phyloP scores from a whole-genome alignment of 2,888 invertebrate species.

The Carpatolechia fugitivella region DNA sequence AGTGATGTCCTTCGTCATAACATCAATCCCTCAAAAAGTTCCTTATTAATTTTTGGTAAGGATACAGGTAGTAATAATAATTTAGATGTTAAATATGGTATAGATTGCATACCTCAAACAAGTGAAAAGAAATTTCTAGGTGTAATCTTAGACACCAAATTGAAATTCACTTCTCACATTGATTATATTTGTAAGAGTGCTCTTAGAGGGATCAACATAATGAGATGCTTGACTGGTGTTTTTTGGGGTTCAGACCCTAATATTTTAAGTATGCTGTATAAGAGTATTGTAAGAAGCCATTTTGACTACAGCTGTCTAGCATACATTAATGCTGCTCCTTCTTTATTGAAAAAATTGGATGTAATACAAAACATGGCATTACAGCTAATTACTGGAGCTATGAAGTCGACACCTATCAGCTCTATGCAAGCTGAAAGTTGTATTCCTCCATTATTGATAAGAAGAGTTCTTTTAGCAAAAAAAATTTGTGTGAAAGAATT shows the following conservation, averaged over 20 bases:
- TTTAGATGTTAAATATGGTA: too few species aligned
- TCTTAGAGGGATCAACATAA: not conserved
- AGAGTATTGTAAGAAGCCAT: conserved; percentile 3
- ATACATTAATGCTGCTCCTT: not conserved
- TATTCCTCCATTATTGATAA: too few species aligned
- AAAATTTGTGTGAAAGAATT: too few species aligned
- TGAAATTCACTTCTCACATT: not conserved
- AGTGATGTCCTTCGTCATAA: not conserved
- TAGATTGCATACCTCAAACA: not conserved
- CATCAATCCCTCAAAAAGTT: not conserved
- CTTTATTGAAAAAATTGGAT: conserved; percentile 1
- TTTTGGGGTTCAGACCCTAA: not conserved
- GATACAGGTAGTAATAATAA: not conserved
- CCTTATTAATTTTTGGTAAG: not conserved
- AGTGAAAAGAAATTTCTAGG: not conserved
- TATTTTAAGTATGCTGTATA: not conserved
- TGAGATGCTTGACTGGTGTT: not conserved
- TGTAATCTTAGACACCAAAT: not conserved
- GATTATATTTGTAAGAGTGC: not conserved
- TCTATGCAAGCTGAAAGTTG: conserved; percentile 11
- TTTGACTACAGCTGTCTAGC: conserved; percentile 7
- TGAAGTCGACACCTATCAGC: not conserved
- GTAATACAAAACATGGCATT: conserved; percentile 4
- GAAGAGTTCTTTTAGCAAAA: too few species aligned
- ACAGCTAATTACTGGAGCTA: not conserved